A percentile compares a stretch with the other conserved stretches of the same genome.
Conservation (phyloP, 2,113 vertebrate genomes). For the Brachyistius frenatus region DNA sequence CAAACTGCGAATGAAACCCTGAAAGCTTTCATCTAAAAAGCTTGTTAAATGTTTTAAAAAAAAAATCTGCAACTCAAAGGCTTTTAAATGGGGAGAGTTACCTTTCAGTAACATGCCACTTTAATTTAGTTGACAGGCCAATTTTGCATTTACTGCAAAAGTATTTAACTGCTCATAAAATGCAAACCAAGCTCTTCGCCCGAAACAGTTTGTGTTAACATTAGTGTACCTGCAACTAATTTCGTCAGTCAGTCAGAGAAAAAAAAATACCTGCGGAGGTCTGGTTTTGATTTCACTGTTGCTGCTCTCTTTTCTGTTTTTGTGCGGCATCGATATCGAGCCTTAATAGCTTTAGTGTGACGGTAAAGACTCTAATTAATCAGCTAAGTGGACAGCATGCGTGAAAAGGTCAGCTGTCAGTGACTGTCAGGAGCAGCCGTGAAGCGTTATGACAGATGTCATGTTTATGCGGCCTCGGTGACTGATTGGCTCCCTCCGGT, state of each 20-base stretch:
- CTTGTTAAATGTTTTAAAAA: conserved; percentile 42
- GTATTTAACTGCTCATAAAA: conserved; percentile 1
- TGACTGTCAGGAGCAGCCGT: conserved; percentile 58
- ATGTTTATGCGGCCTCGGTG: conserved; percentile 65
- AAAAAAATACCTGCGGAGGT: conserved; percentile 28
- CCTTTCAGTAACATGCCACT: conserved; percentile 45
- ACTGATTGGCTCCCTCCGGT: conserved; percentile 51
- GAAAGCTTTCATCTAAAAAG: conserved; percentile 64
- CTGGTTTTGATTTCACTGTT: conserved; percentile 29
- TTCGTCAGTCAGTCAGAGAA: conserved; percentile 7
- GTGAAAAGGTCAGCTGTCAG: conserved; percentile 77
- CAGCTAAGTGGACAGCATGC: conserved; percentile 74
- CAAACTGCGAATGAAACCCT: conserved; percentile 65
- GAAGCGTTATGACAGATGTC: conserved; percentile 70
- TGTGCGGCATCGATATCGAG: conserved; percentile 27
- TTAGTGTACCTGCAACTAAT: conserved; percentile 9
- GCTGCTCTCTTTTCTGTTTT: conserved; percentile 13
- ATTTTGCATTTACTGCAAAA: conserved; percentile 38
- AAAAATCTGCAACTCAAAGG: conserved; percentile 34
- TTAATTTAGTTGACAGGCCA: conserved; percentile 23
- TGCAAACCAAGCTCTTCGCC: conserved; percentile 39
- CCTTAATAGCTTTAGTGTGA: conserved; percentile 38
- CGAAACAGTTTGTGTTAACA: conserved; percentile 23
- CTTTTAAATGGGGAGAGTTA: conserved; percentile 41
- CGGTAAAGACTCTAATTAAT: conserved; percentile 71